phyloP scores from a whole-genome alignment of 2,113 vertebrate species.

The Hypocryptadius cinnamomeus region DNA sequence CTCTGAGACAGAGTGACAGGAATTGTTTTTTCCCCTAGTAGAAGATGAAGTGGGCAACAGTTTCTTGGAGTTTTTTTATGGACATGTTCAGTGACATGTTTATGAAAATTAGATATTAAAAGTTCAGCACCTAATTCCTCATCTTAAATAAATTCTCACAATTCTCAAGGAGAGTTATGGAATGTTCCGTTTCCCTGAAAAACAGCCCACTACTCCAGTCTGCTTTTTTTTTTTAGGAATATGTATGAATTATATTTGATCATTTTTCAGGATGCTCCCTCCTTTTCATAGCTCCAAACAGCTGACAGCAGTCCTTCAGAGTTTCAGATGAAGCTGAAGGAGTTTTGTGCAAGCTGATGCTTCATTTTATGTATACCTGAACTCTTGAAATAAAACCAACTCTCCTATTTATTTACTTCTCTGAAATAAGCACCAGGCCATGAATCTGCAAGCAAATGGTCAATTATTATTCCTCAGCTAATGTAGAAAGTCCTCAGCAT shows the following conservation, averaged over 20 bases:
- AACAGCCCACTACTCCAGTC: not conserved
- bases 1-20: not conserved
- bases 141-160: not conserved
- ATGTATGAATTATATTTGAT: not conserved
- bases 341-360: not conserved
- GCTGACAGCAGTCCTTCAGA: not conserved
- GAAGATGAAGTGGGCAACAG: not conserved
- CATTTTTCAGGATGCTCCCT: not conserved
- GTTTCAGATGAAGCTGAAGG: not conserved
- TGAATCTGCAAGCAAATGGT: not conserved
- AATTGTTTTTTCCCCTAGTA: not conserved
- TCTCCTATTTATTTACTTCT: not conserved
- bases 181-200: not conserved
- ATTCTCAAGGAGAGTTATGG: not conserved
- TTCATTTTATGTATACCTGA: not conserved
- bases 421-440: not conserved
- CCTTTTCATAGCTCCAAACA: not conserved
- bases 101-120: not conserved
- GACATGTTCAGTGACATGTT: not conserved
- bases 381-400: not conserved
- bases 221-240: not conserved
- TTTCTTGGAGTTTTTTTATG: not conserved
- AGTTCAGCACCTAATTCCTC: not conserved
- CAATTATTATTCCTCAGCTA: slow-evolving; percentile 26
- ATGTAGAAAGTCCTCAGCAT: not conserved